Evolutionary conservation across 2,797 vertebrate species (phyloP).

Genomic region (Eulemur rubriventer): DNA sequence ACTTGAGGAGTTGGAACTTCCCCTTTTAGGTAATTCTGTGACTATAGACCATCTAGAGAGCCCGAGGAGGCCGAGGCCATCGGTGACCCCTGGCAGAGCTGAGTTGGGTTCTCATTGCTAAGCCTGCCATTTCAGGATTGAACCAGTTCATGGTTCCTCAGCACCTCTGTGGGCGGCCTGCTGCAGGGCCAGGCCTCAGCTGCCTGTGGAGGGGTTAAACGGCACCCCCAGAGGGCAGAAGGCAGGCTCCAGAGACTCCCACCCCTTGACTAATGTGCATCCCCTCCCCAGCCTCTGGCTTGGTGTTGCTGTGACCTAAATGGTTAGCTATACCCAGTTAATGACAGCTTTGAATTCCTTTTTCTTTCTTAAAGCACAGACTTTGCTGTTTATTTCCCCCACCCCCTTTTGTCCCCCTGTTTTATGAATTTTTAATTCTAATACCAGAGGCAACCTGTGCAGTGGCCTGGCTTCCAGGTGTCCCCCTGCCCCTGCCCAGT

Average conservation of each 20-base stretch:
- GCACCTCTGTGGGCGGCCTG: fast-evolving
- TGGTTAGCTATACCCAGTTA: not conserved
- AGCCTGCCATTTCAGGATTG: not conserved
- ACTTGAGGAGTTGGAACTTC: not conserved
- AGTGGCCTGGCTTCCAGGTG: not conserved
- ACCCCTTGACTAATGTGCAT: not conserved
- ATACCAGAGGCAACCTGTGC: not conserved
- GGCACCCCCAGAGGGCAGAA: not conserved
- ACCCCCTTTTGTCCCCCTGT: not conserved
- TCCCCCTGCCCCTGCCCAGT: not conserved
- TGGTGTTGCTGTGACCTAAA: not conserved
- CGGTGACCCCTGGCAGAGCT: slow-evolving; percentile 15
- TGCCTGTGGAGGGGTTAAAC: not conserved
- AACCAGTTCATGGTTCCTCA: not conserved
- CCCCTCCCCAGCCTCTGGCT: not conserved
- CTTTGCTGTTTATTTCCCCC: not conserved
- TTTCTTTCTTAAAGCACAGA: not conserved
- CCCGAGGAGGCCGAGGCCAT: not conserved
- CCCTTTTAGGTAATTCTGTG: not conserved
- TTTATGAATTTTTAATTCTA: not conserved
- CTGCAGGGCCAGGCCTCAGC: not conserved
- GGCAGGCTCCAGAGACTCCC: not conserved
- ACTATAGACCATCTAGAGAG: not conserved
- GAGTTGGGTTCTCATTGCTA: not conserved
- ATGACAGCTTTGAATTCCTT: not conserved